Percentiles rank a stretch among this genome's conserved stretches.
These are phyloP conservation scores for Melanotaenia boesemani DNA, from an alignment of 2,797 vertebrate species.

Conservation along the genomic window DNA sequence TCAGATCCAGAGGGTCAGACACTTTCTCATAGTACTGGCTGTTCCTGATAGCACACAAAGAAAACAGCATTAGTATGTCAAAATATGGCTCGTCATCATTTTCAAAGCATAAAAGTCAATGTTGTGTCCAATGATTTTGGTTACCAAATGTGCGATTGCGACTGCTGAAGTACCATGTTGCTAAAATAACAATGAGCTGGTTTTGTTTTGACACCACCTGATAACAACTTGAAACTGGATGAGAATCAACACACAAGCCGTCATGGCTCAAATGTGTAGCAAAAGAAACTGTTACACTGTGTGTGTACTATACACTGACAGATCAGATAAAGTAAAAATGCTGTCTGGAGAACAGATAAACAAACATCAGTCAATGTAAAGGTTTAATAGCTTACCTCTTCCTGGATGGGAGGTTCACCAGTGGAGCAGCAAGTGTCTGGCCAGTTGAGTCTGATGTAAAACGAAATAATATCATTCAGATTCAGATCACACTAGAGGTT, in stretches of 20 bases:
- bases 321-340: constrained; percentile 42
- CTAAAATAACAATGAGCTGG: constrained; percentile 26
- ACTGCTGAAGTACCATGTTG: constrained; percentile 2
- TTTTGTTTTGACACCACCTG: constrained; percentile 57
- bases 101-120: background rate
- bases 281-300: constrained; percentile 63
- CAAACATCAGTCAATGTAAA: constrained; percentile 21
- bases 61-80: constrained; percentile 20
- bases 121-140: background rate
- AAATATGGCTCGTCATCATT: background rate
- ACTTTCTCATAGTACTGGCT: constrained; percentile 98
- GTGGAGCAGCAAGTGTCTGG: constrained; percentile 92
- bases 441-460: constrained; percentile 89
- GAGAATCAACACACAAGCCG: constrained; percentile 50
- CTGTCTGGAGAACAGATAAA: constrained; percentile 40
- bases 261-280: constrained; percentile 53
- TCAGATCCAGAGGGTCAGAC: constrained; percentile 92
- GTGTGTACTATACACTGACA: constrained; percentile 58
- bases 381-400: constrained; percentile 89
- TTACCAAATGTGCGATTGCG: background rate
- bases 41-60: constrained; percentile 82
- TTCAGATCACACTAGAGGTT: constrained; percentile 19
- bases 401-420: constrained; percentile 93
- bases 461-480: constrained; percentile 35
- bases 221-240: constrained; percentile 54